Conservation (phyloP, 1,140 invertebrate genomes). For the Ceratosolen fusciceps region DNA sequence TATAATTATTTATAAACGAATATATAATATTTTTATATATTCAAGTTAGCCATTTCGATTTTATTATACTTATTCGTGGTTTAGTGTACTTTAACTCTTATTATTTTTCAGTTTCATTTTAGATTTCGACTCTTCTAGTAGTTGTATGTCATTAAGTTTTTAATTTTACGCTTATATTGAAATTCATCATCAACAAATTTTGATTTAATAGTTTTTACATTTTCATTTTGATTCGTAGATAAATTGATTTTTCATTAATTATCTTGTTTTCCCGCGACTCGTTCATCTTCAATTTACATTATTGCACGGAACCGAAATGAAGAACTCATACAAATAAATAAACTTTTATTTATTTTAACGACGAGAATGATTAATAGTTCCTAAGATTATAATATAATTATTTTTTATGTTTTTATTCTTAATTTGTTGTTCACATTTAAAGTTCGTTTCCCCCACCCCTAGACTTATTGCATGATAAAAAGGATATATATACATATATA, state of each 20-base stretch:
- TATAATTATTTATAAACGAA: constrained; percentile 61
- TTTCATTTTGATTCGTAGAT: not conserved
- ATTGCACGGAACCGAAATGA: constrained; percentile 19
- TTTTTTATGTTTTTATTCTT: constrained; percentile 31
- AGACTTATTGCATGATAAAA: constrained; percentile 23
- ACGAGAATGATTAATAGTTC: constrained; percentile 11
- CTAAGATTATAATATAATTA: constrained; percentile 18
- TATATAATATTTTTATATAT: constrained; percentile 61
- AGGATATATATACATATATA: constrained; percentile 22
- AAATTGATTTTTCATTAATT: not conserved
- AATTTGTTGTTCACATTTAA: constrained; percentile 31
- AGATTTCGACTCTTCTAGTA: constrained; percentile 16
- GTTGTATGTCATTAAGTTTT: not conserved
- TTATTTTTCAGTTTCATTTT: constrained; percentile 32
- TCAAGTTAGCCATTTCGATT: constrained; percentile 40
- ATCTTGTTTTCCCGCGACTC: not conserved
- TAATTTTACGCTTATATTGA: not conserved
- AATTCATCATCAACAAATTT: not conserved
- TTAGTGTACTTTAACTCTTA: constrained; percentile 15
- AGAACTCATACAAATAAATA: not conserved
- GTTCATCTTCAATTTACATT: not conserved
- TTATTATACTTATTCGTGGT: constrained; percentile 27
- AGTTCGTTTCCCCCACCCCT: constrained; percentile 16
- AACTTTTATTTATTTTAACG: constrained; percentile 10
- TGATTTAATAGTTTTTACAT: constrained; percentile 6